These are phyloP conservation scores for Pediacus dermestoides DNA, from an alignment of 2,888 invertebrate genomes.

Conservation along the genomic window DNA sequence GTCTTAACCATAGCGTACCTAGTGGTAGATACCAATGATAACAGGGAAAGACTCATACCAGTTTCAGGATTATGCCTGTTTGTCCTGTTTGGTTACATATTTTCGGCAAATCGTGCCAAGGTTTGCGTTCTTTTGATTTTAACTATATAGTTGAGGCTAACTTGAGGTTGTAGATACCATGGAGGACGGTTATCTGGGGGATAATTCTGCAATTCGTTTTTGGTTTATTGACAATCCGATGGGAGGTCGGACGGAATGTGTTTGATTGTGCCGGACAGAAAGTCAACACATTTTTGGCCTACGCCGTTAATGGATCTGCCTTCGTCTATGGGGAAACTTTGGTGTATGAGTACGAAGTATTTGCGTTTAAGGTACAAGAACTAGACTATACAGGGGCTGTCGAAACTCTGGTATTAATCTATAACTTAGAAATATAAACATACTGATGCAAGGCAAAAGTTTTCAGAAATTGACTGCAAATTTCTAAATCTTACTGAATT, in stretches of 20 bases:
- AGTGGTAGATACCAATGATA: conserved; percentile 59
- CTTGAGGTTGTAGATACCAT: conserved; percentile 55
- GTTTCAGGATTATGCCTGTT: conserved; percentile 64
- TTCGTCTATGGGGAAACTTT: conserved; percentile 76
- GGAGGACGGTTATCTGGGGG: conserved; percentile 79
- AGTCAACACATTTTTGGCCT: conserved; percentile 73
- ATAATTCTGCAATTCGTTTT: conserved; percentile 79
- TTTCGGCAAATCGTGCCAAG: conserved; percentile 58
- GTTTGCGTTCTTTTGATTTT: conserved; percentile 35
- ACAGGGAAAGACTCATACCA: conserved; percentile 63
- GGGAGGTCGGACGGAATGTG: conserved; percentile 71
- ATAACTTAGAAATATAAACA: no score
- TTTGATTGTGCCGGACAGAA: conserved; percentile 62
- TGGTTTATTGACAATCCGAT: conserved; percentile 80
- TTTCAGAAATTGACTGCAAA: no score
- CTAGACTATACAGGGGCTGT: background rate
- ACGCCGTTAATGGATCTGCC: conserved; percentile 72
- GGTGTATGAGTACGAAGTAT: conserved; percentile 58
- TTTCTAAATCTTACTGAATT: no score
- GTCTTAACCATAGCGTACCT: conserved; percentile 58
- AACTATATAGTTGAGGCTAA: background rate
- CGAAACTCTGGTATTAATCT: no score
- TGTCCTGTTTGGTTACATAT: conserved; percentile 59
- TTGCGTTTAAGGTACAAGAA: conserved; percentile 79
- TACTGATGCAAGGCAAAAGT: no score